Conservation (phyloP, 2,797 vertebrate genomes). For the Chiloscyllium punctatum region DNA sequence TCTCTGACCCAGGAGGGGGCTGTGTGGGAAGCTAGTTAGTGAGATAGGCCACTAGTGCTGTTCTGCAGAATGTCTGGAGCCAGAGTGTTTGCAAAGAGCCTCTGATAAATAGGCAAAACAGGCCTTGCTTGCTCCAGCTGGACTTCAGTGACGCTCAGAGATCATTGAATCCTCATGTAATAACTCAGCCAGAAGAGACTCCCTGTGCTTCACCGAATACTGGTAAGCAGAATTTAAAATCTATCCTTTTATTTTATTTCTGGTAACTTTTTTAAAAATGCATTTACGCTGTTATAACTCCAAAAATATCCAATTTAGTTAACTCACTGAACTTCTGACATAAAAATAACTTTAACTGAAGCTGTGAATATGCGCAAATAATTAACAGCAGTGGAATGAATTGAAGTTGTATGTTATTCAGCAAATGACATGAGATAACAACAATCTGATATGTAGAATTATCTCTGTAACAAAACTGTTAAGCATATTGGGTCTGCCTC, state of each 20-base stretch:
- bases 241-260: background rate
- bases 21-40: constrained; percentile 63
- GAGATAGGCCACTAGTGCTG: constrained; percentile 50
- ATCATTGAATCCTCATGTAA: constrained; percentile 39
- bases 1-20: constrained; percentile 56
- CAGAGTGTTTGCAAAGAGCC: constrained; percentile 45
- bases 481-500: background rate
- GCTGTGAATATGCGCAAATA: background rate
- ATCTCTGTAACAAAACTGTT: background rate
- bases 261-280: background rate
- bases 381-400: background rate
- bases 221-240: constrained; percentile 23
- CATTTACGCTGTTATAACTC: background rate
- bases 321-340: background rate
- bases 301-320: background rate
- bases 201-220: background rate
- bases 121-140: constrained; percentile 49
- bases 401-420: background rate
- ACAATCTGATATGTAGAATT: background rate
- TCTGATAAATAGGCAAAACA: constrained; percentile 56
- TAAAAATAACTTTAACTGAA: background rate
- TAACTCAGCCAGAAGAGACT: background rate
- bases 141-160: constrained; percentile 42
- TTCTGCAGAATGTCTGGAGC: constrained; percentile 61
- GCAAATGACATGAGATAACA: background rate